Evolutionary conservation across 35 echinoderm and acorn worm genomes (phyloP).

Genomic region (Apostichopus japonicus): DNA sequence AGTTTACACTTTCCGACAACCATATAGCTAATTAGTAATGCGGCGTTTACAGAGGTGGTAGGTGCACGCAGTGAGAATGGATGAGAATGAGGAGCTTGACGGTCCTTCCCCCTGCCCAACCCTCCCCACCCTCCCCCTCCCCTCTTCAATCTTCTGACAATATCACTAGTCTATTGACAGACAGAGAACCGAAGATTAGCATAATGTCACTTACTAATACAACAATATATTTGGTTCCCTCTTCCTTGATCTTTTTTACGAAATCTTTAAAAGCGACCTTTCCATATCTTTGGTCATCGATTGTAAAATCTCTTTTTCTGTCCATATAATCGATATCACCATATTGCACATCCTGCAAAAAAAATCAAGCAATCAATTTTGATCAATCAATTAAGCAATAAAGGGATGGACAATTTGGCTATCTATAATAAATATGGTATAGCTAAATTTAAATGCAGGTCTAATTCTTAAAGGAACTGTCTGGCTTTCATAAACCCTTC

Average conservation of each 20-base stretch:
- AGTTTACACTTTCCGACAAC: too few relatives aligned
- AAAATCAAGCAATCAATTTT: background rate
- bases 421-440: too few relatives aligned
- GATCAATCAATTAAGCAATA: background rate
- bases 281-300: background rate
- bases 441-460: too few relatives aligned
- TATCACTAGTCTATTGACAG: background rate
- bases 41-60: too few relatives aligned
- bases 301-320: constrained; percentile 64
- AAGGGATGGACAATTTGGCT: too few relatives aligned
- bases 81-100: too few relatives aligned
- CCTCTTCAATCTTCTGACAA: background rate
- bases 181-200: too few relatives aligned
- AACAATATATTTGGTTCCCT: background rate
- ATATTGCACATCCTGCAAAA: constrained; percentile 69
- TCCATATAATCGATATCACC: constrained; percentile 76
- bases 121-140: background rate
- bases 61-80: too few relatives aligned
- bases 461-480: too few relatives aligned
- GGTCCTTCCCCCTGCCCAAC: too few relatives aligned
- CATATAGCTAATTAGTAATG: too few relatives aligned
- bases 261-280: background rate
- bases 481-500: too few relatives aligned
- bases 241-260: background rate
- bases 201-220: background rate